Conservation (phyloP, 2,888 invertebrate genomes). For the Drosophila prostipennis region DNA sequence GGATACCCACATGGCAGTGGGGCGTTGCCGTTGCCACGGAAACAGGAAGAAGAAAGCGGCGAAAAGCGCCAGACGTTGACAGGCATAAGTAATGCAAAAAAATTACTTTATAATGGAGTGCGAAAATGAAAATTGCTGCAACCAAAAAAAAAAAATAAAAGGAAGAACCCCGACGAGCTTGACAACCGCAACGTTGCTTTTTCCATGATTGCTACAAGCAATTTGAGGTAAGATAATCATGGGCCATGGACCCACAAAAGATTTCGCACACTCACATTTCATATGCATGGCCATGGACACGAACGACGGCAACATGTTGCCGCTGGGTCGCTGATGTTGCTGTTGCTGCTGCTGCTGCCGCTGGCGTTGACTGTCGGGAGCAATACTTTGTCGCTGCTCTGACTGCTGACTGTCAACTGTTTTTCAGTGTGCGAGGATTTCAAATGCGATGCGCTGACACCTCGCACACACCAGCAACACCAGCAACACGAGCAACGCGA, state of each 20-base stretch:
- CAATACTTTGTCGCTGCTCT: constrained; percentile 50
- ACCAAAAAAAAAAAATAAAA: constrained; percentile 21
- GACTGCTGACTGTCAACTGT: constrained; percentile 77
- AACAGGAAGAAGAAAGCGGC: constrained; percentile 61
- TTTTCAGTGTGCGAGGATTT: constrained; percentile 66
- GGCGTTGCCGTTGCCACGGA: constrained; percentile 57
- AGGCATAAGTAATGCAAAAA: constrained; percentile 79
- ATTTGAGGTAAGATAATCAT: constrained; percentile 78
- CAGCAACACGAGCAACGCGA: background rate
- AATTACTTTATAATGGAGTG: constrained; percentile 81
- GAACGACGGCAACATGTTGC: constrained; percentile 60
- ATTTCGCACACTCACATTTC: constrained; percentile 36
- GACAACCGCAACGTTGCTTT: constrained; percentile 46
- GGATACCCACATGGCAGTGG: constrained; percentile 43
- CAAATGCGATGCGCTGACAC: constrained; percentile 80
- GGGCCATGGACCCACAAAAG: constrained; percentile 37
- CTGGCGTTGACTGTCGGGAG: constrained; percentile 47
- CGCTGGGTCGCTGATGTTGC: constrained; percentile 45
- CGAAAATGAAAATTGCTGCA: constrained; percentile 76
- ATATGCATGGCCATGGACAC: constrained; percentile 27
- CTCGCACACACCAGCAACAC: constrained; percentile 48
- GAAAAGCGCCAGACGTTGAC: constrained; percentile 73
- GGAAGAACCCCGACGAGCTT: background rate
- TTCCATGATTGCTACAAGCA: constrained; percentile 76
- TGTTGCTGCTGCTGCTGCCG: constrained; percentile 47